Conservation (phyloP, 2,113 vertebrate genomes). For the Coturnix japonica region DNA sequence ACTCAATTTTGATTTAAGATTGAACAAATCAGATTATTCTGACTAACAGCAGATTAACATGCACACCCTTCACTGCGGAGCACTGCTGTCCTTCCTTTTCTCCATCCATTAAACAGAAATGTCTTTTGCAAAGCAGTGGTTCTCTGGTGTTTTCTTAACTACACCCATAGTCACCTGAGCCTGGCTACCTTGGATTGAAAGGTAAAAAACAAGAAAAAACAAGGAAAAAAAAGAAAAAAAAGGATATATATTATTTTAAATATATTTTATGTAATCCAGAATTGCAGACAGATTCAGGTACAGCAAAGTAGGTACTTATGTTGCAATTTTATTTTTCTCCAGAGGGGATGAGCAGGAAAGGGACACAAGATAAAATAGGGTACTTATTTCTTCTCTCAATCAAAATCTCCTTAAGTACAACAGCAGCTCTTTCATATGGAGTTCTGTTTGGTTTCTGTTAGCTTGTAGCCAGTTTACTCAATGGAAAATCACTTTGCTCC, state of each 20-base stretch:
- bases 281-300: background rate
- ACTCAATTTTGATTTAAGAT: background rate
- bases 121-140: background rate
- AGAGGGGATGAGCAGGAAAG: background rate
- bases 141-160: background rate
- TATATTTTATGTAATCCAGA: background rate
- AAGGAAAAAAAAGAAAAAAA: too few relatives aligned
- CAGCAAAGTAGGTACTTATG: background rate
- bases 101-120: background rate
- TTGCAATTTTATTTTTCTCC: background rate
- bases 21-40: background rate
- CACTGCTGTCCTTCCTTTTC: background rate
- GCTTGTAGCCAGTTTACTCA: background rate
- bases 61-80: background rate
- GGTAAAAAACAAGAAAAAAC: too few relatives aligned
- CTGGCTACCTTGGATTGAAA: background rate
- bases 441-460: background rate
- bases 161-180: background rate
- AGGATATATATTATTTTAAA: background rate
- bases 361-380: background rate
- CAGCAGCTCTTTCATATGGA: rapidly evolving
- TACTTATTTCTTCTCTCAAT: background rate
- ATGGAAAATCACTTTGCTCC: background rate
- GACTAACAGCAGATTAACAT: background rate
- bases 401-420: background rate